These are phyloP conservation scores for Anniella stebbinsi DNA, from an alignment of 2,797 vertebrate genomes.

Conservation along the genomic window DNA sequence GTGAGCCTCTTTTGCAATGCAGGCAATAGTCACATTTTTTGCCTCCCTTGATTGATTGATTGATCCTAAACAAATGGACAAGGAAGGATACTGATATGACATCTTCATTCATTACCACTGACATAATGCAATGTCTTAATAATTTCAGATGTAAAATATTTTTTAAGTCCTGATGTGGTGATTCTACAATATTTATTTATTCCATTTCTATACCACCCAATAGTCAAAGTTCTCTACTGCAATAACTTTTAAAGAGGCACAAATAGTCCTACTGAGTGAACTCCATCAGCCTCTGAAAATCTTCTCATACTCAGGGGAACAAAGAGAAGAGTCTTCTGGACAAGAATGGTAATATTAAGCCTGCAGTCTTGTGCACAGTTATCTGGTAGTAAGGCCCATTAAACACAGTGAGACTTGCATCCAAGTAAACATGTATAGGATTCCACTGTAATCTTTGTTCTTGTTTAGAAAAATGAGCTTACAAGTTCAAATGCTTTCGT, in stretches of 20 bases:
- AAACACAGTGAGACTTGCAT: neutral
- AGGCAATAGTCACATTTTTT: neutral
- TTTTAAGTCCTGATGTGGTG: neutral
- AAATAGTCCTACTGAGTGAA: neutral
- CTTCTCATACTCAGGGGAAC: neutral
- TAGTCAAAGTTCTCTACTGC: no score
- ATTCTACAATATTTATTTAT: no score
- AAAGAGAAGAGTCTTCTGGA: neutral
- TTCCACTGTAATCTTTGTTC: neutral
- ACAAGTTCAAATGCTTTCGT: neutral
- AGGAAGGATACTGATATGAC: neutral
- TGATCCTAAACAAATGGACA: slow-evolving; percentile 57
- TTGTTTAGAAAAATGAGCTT: neutral
- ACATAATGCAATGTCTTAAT: neutral
- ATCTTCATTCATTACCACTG: slow-evolving; percentile 10
- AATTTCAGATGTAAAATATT: neutral
- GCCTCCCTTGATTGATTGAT: slow-evolving; percentile 33
- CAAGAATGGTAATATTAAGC: neutral
- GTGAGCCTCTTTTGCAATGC: neutral
- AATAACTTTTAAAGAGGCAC: neutral
- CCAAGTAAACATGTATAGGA: neutral
- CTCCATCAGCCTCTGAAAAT: neutral
- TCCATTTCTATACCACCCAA: no score
- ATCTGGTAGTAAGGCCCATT: neutral
- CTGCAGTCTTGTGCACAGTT: neutral